Percentiles rank a stretch among this genome's conserved stretches.
phyloP scores from a whole-genome alignment of 2,888 invertebrate genomes.

The Stenodera caucasica region DNA sequence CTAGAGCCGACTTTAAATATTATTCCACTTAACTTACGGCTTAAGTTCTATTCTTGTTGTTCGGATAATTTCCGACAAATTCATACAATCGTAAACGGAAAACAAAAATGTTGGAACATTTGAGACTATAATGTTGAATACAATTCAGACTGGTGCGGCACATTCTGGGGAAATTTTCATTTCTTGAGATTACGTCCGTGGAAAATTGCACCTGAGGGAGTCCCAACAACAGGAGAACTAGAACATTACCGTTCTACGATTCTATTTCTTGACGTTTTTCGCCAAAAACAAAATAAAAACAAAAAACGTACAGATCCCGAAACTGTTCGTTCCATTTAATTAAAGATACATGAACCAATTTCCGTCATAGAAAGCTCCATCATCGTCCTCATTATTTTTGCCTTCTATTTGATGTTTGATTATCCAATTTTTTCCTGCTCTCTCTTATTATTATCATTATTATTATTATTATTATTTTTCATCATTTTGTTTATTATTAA shows the following conservation, averaged over 20 bases:
- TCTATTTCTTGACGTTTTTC: not conserved
- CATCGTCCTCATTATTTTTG: not conserved
- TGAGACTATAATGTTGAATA: slow-evolving; percentile 31
- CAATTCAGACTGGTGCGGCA: slow-evolving; percentile 37
- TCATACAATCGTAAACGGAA: not conserved
- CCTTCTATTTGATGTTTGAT: not conserved
- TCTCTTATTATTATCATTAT: not conserved
- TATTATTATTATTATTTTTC: not conserved
- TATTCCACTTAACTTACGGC: too few relatives aligned
- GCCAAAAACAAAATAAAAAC: too few relatives aligned
- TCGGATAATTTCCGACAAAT: not conserved
- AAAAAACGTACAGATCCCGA: too few relatives aligned
- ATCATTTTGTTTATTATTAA: not conserved
- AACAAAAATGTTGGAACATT: slow-evolving; percentile 15
- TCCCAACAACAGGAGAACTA: slow-evolving; percentile 31
- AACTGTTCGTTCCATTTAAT: too few relatives aligned
- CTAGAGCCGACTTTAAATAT: too few relatives aligned
- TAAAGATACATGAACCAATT: not conserved
- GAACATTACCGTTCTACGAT: slow-evolving; percentile 31
- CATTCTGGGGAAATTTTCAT: slow-evolving; percentile 43
- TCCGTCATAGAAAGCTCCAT: not conserved
- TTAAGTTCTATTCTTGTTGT: too few relatives aligned
- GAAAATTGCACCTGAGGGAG: slow-evolving; percentile 45
- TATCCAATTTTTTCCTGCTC: not conserved
- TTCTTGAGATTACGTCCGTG: slow-evolving; percentile 43